Percentiles rank a stretch among this genome's conserved stretches.
phyloP scores from a whole-genome alignment of 2,113 vertebrate species.

The Antechinus stuartii region DNA sequence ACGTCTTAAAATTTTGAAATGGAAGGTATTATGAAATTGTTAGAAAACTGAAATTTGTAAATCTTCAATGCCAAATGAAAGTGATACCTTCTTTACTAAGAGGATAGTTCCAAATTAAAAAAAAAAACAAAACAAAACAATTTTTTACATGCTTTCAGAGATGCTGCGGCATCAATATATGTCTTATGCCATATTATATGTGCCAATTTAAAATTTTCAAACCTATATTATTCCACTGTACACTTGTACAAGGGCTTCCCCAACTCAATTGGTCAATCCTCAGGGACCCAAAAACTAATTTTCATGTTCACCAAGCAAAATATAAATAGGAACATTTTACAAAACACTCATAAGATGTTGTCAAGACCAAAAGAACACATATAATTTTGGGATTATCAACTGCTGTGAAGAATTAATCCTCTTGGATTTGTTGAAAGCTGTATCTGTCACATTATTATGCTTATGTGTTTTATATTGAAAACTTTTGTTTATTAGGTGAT shows the following conservation, averaged over 20 bases:
- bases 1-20: conserved; percentile 49
- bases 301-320: conserved; percentile 23
- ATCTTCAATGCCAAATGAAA: background rate
- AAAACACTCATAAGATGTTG: background rate
- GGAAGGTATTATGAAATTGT: conserved; percentile 20
- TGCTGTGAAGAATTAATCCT: background rate
- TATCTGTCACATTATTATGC: background rate
- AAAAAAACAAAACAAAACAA: background rate
- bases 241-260: background rate
- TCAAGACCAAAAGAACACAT: background rate
- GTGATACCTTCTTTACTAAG: background rate
- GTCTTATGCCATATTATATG: background rate
- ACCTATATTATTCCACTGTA: background rate
- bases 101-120: conserved; percentile 1
- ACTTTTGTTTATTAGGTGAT: background rate
- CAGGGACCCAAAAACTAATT: background rate
- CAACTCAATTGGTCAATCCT: background rate
- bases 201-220: background rate
- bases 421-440: background rate
- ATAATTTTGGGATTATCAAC: background rate
- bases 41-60: background rate
- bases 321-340: background rate
- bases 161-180: background rate
- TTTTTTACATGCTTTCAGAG: background rate
- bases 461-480: background rate